phyloP scores from a whole-genome alignment of 1,140 invertebrate species.

The Philopotamus ludificatus region DNA sequence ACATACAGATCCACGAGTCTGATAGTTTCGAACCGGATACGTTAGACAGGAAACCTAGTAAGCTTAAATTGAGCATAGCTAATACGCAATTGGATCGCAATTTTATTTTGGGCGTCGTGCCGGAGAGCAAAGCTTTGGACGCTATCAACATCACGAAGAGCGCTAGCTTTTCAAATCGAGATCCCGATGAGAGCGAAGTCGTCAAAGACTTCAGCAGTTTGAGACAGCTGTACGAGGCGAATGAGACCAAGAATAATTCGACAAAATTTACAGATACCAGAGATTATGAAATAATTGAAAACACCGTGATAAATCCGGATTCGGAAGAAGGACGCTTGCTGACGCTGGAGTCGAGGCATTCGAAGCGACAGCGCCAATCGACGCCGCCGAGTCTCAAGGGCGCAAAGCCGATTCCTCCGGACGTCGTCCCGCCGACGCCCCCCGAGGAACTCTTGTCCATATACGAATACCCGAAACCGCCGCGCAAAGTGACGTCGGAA shows the following conservation, averaged over 20 bases:
- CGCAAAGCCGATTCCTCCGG: conserved; percentile 57
- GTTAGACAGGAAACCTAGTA: conserved; percentile 75
- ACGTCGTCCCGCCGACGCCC: conserved; percentile 63
- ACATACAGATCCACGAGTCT: conserved; percentile 67
- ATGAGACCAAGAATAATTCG: conserved; percentile 17
- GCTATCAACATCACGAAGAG: conserved; percentile 64
- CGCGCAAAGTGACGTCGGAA: conserved; percentile 53
- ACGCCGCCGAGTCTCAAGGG: conserved; percentile 54
- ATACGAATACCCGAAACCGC: conserved; percentile 62
- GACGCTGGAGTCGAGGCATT: conserved; percentile 66
- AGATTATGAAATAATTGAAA: conserved; percentile 40
- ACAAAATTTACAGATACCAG: conserved; percentile 26
- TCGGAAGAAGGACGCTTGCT: conserved; percentile 59
- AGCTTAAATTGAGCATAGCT: conserved; percentile 49
- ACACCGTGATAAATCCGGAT: conserved; percentile 25
- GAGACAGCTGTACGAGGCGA: conserved; percentile 70
- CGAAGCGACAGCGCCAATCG: conserved; percentile 63
- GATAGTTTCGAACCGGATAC: conserved; percentile 83
- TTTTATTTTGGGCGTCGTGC: conserved; percentile 17
- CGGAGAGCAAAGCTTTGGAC: conserved; percentile 30
- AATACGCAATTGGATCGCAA: conserved; percentile 7
- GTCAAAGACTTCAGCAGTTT: conserved; percentile 64
- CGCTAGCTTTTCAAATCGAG: conserved; percentile 42
- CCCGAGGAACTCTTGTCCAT: conserved; percentile 53
- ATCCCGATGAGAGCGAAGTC: conserved; percentile 44